A percentile compares a stretch with the other conserved stretches of the same genome.
phyloP scores from a whole-genome alignment of 2,797 vertebrate species.

The Pterois miles region DNA sequence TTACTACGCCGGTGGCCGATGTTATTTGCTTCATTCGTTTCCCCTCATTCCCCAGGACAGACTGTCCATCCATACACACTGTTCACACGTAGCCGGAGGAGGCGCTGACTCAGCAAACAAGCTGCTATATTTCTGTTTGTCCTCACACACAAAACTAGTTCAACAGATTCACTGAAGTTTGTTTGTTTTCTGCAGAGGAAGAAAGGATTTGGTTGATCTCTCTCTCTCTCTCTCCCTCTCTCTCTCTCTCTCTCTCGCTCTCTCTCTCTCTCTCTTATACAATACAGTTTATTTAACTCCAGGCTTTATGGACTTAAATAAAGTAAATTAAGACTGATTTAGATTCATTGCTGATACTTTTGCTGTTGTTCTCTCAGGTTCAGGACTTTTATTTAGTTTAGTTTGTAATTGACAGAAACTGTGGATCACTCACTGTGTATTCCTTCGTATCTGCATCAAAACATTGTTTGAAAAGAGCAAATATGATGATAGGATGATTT shows the following conservation, averaged over 20 bases:
- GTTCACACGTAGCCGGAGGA: constrained; percentile 25
- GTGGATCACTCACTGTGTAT: not conserved
- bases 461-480: not conserved
- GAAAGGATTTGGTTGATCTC: constrained; percentile 25
- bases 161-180: constrained; percentile 19
- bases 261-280: too few species aligned
- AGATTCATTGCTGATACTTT: not conserved
- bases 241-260: too few species aligned
- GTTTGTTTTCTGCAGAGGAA: constrained; percentile 38
- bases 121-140: constrained; percentile 51
- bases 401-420: not conserved
- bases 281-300: too few species aligned
- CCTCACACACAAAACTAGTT: constrained; percentile 10
- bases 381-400: not conserved
- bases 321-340: not conserved
- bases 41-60: constrained; percentile 36
- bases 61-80: not conserved
- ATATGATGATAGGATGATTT: too few species aligned
- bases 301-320: not conserved
- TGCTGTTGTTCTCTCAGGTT: too few species aligned
- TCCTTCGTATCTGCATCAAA: not conserved
- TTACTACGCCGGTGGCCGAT: constrained; percentile 55
- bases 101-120: constrained; percentile 48
- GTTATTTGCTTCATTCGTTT: constrained; percentile 60
- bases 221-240: not conserved